Evolutionary conservation across 1,140 invertebrate genomes (phyloP), one percentile per base, ranked within the genome.

Genomic region (Anoplophora glabripennis): DNA sequence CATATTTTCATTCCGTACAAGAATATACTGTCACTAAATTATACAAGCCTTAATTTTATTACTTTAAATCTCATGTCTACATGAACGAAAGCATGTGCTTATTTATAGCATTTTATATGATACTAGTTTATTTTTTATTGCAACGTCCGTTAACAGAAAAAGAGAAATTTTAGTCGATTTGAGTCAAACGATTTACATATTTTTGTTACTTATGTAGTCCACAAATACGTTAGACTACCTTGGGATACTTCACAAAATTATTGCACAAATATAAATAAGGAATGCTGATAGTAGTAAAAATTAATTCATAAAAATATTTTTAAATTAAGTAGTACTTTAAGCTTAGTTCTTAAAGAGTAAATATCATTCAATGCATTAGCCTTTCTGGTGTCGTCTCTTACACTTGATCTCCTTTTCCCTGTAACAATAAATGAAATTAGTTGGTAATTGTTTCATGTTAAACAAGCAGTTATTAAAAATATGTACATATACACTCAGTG

Each of bases 21-120:
- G 53, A 56, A 56, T 42, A 56, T 56, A 56, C 53, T 56, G 47
- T 46, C 35, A 10, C 53, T 56, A 56, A 36, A 15, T 56, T 46
- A 34, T 46, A 35, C 37, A 46, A 44, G 42, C 36, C 37, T 46
- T 33, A 45, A 34, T 35, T 45, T 44, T 38, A 21, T 55, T 56
- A 56, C 36, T 36, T 15, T 45, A 46, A 45, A 41, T 45, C 35
- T 47, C 21, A 15, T 45, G 41, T 17, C 17, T 51, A 35, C 48
- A 35, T 51, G 48, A 17, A 35, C 28, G n/a, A 51, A 35, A 34
- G 17, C 34, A 33, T n/a, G 7, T 15, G 12, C 9, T 28, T 21
- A 35, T 35, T 35, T 18, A 10, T 14, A 12, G 34, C n/a, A 33
- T 10, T 51, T 51, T 48, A 18, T 10, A 48, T 17, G 8, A 33